Evolutionary conservation across 2,797 vertebrate species (phyloP), one percentile per base, ranked within the genome.

Genomic region (Neopelma chrysocephalum): DNA sequence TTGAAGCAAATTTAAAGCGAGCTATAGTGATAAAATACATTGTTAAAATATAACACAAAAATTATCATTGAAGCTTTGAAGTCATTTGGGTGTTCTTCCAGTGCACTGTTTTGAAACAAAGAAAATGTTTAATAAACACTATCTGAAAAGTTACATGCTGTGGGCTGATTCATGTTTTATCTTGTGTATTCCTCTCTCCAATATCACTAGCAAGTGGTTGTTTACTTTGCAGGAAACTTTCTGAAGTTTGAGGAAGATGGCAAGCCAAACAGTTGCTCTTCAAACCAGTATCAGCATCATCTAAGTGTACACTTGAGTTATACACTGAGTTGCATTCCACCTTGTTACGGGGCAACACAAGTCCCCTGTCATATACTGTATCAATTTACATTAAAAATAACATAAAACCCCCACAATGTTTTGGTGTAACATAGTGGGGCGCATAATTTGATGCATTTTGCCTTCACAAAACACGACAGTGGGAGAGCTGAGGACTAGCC

Each of bases 1-100:
- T 85, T 94, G 94, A 97, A 91, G 94, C 83, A 96, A 97, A 98
- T 98, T 96, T 97, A 94, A 97, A 98, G 92, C 58, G 5, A 96
- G 92, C 90, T 94, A 83, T 88, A 97, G 96, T 85, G 94, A 93
- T 96, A 96, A 93, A 94, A 96, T 54, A 82, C 75, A 95, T 96
- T 96, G 96, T 95, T 97, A 97, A 97, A 97, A 97, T 93, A 96
- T 50, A 92, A 94, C 88, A 96, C 42, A 90, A 96, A 97, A 97
- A 97, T 96, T 97, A 98, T 96, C 69, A 79, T 95, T 86, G 89
- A 94, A 97, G 89, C 95, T 95, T 96, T 64, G 70, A 96, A 97
- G 95, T 94, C 40, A 94, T 97, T 93, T 96, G 53, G n/a, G 73
- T 85, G 86, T 90, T 95, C 82, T 93, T 93, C 81, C 78, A 92